Base-by-base conservation (phyloP, 1,140 invertebrate genomes). In the Pentalonia nigronervosa region DNA sequence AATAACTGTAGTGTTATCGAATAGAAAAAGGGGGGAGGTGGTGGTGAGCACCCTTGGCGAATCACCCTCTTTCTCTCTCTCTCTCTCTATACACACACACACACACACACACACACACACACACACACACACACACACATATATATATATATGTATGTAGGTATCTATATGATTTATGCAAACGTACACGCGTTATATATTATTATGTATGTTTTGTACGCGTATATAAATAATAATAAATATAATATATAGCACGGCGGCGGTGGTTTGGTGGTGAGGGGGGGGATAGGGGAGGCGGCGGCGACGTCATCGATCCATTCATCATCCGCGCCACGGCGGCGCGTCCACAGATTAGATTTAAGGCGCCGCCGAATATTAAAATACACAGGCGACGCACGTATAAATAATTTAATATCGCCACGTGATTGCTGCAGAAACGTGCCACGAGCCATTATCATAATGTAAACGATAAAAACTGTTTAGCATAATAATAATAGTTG, bases 261-360 rank as follows among this genome's bases (percentile, higher is more conserved):
- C 56, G 7, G 56, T 3, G 2, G 50, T 21, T n/a, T 20, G 21
- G 0, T 20, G 6, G 7, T 8, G 50, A 50, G 1, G 48, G 1
- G 48, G 17, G 11, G 0, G 14, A 47, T 47, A 3, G 11, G 20
- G 48, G 7, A 1, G 56, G 60, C 30, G 30, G 53, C 0, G 56
- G 60, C 30, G 30, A 30, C 60, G 60, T 76, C 60, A 76, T 76
- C 60, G 60, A 76, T 76, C 60, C 60, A 76, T 76, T 76, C 60
- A 76, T 76, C 60, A 76, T 76, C 30, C 60, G 60, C 60, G 60
- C 60, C 60, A 76, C 7, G 60, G 60, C 60, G 60, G 60, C 60
- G 60, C 60, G 60, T 76, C 60, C 60, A 30, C 60, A 76, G 60
- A 76, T 76, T 76, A 76, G 60, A 76, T 76, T 76, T n/a, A 76